Evolutionary conservation across 2,113 vertebrate genomes (phyloP).

Genomic region (Ondatra zibethicus): DNA sequence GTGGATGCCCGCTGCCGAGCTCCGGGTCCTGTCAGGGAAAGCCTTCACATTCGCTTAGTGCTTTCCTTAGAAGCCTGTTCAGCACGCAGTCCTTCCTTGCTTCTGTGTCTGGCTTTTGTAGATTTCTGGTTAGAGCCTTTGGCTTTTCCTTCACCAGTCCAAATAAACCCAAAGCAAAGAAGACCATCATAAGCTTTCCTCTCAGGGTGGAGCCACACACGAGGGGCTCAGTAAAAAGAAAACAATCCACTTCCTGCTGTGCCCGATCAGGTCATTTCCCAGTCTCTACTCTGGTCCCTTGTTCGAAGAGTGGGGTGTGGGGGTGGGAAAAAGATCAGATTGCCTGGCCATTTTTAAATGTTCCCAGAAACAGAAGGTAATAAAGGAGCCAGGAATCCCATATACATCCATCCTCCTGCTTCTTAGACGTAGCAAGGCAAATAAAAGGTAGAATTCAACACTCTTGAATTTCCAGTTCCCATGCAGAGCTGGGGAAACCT

Average conservation of each 20-base stretch:
- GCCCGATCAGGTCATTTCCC: slow-evolving; percentile 6
- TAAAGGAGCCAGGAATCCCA: slow-evolving; percentile 25
- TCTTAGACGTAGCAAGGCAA: slow-evolving; percentile 19
- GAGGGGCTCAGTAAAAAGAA: neutral
- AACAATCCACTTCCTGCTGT: neutral
- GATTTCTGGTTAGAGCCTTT: slow-evolving; percentile 42
- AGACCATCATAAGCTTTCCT: neutral
- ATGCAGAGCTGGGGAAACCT: neutral
- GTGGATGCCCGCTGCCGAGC: neutral
- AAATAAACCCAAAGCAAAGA: slow-evolving; percentile 43
- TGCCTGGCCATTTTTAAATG: slow-evolving; percentile 25
- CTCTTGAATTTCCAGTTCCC: slow-evolving; percentile 14
- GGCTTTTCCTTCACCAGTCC: slow-evolving; percentile 34
- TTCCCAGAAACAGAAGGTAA: slow-evolving; percentile 45
- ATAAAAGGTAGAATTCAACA: slow-evolving; percentile 19
- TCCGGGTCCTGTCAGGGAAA: neutral
- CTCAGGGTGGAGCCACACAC: neutral
- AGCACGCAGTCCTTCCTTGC: slow-evolving; percentile 16
- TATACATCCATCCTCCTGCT: slow-evolving; percentile 40
- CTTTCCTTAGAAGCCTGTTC: slow-evolving; percentile 46
- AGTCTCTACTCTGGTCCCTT: neutral
- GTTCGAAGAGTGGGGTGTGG: neutral
- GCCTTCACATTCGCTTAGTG: slow-evolving; percentile 49
- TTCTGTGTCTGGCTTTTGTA: slow-evolving; percentile 38
- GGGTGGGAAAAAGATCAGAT: neutral